Evolutionary conservation across 1,140 invertebrate genomes (phyloP), one percentile per base, ranked within the genome.

Genomic region (Neuroterus valhalla): DNA sequence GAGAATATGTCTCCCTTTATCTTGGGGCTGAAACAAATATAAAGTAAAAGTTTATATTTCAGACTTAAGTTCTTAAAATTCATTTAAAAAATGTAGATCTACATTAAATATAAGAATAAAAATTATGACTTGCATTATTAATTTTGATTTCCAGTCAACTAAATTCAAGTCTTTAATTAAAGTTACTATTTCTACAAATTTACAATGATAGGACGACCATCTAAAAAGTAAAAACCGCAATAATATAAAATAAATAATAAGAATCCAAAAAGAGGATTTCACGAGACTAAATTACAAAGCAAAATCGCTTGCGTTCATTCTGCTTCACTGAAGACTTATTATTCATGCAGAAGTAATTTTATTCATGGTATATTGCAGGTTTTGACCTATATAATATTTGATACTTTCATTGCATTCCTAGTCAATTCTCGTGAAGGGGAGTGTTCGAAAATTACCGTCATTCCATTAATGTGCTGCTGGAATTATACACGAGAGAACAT

Each of bases 1-100:
- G 84, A 99, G 90, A 69, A 99, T 92, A 90, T 95, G 96, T 88
- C 96, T 96, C 72, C 98, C 98, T 90, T 97, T 97, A 84, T 98
- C 95, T 87, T 96, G 95, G 81, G 95, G 94, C 98, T 99, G 91
- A 66, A 94, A 92, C 48, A 82, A 11, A 80, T 70, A 62, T 70
- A 52, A 67, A 72, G 78, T 74, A 68, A 45, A 11, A 45, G 69
- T 74, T 66, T 67, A 19, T 38, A 12, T 38, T 11, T 71, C 68
- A 6, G 62, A 77, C 77, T 72, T 74, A 75, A 62, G 21, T 79
- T n/a, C n/a, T n/a, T n/a, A n/a, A 68, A 68, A 68, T 81, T n/a
- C n/a, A 78, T 44, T 74, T 73, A 19, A 72, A 71, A 46, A 78
- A 66, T 72, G 31, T 50, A 42, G 67, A n/a, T 1, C 23, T 52